Base-by-base conservation (phyloP, 1,140 invertebrate species). In the Amphibalanus amphitrite region DNA sequence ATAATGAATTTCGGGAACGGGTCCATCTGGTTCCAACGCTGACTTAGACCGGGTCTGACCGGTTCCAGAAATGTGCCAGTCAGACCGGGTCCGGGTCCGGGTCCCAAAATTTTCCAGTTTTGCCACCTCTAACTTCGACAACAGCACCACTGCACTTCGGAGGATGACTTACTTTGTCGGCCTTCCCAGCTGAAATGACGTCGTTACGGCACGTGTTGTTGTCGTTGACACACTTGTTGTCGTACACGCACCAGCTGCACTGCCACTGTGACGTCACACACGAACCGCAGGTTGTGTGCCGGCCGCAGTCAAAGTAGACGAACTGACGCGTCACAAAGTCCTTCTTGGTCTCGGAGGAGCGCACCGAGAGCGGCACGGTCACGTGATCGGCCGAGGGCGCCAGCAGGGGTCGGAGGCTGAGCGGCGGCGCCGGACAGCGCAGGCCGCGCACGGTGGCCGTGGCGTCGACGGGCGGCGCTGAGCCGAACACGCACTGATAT, bases 211-310 rank as follows among this genome's bases (percentile, higher is more conserved):
- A 95, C 29, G 84, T 81, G 33, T 88, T 88, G 29, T 86, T 87
- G 79, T 95, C 90, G 82, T 94, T 89, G 0, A 92, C 92, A 79
- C 95, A 98, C 77, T 88, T 89, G 80, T 97, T 97, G 76, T 95
- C 92, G 78, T 93, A 93, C 70, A 97, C 90, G 81, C 95, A 97
- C 95, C 95, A 96, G 77, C 91, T 94, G 77, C 93, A 96, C 4
- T 88, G 87, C 93, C 93, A 96, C 74, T 90, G 87, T 71, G 90
- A 91, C 76, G 86, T 87, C 8, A 95, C 90, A 80, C 93, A 96
- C 47, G 89, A 86, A 68, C 87, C 85, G 79, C 93, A 95, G 75
- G 89, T 91, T 17, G 83, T 87, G 79, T 97, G 94, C 72, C 88
- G 86, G 15, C 88, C 88, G 79, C 95, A 98, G 80, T 97, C 93